These are phyloP conservation scores for Aspiorhynchus laticeps DNA, from an alignment of 2,113 vertebrate genomes.

Conservation along the genomic window DNA sequence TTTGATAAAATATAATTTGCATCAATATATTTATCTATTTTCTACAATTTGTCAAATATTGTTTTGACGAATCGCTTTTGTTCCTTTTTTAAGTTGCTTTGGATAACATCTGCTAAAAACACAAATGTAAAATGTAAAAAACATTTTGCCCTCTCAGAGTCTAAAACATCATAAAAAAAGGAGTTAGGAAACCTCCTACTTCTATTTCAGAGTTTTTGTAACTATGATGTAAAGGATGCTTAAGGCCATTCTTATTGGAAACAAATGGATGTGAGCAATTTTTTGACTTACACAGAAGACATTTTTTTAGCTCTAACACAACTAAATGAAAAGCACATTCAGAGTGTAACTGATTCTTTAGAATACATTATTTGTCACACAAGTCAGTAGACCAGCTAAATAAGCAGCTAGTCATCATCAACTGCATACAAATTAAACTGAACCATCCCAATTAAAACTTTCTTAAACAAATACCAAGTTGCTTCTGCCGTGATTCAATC, in stretches of 20 bases:
- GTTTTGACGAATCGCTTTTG: too few species aligned
- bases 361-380: neutral
- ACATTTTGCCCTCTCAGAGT: neutral
- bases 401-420: too few species aligned
- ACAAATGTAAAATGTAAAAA: neutral
- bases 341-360: neutral
- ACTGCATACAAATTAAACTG: too few species aligned
- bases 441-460: too few species aligned
- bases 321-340: neutral
- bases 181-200: neutral
- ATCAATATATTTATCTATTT: too few species aligned
- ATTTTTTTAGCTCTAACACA: neutral
- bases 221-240: neutral
- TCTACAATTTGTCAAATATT: too few species aligned
- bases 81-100: neutral
- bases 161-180: neutral
- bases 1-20: too few species aligned
- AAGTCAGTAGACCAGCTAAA: too few species aligned
- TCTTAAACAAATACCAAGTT: too few species aligned
- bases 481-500: too few species aligned
- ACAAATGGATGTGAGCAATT: neutral
- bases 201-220: neutral
- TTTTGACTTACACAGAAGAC: neutral
- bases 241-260: neutral
- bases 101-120: neutral